Conservation (phyloP, 2,797 vertebrate genomes). For the Paratrypauchen microcephalus region DNA sequence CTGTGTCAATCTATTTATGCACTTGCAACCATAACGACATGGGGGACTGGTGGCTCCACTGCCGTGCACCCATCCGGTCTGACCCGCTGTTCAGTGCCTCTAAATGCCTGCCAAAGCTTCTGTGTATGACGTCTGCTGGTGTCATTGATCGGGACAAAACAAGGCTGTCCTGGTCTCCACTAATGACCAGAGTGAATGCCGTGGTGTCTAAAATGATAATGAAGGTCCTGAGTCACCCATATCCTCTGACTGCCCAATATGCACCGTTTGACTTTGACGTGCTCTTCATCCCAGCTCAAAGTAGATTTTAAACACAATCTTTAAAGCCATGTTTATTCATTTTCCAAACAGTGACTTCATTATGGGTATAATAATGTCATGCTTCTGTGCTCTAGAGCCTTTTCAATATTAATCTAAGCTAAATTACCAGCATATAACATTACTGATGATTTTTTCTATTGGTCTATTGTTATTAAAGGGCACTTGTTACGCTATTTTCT, state of each 20-base stretch:
- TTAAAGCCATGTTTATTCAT: background rate
- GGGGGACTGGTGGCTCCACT: background rate
- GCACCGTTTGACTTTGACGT: conserved; percentile 13
- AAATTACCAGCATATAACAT: too few relatives aligned
- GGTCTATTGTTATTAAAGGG: too few relatives aligned
- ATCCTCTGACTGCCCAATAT: conserved; percentile 30
- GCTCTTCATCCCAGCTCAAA: conserved; percentile 4
- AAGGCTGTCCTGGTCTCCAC: conserved; percentile 32
- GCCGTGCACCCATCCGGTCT: conserved; percentile 6
- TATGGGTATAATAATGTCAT: conserved; percentile 10
- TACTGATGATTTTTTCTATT: too few relatives aligned
- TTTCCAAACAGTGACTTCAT: background rate
- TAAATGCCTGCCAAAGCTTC: conserved; percentile 21
- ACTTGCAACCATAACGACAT: background rate
- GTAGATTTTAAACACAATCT: conserved; percentile 6
- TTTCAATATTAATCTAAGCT: too few relatives aligned
- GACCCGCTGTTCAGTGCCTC: conserved; percentile 10
- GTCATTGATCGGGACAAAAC: conserved; percentile 28
- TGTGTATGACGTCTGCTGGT: conserved; percentile 37
- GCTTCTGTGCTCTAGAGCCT: too few relatives aligned
- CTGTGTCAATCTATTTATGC: background rate
- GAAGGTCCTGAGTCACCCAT: conserved; percentile 41
- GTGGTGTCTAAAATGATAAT: conserved; percentile 43
- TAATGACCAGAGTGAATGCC: conserved; percentile 59
- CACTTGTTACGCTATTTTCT: too few relatives aligned